These are phyloP conservation scores for Atethmia centrago DNA, from an alignment of 2,888 invertebrate genomes.

Conservation along the genomic window DNA sequence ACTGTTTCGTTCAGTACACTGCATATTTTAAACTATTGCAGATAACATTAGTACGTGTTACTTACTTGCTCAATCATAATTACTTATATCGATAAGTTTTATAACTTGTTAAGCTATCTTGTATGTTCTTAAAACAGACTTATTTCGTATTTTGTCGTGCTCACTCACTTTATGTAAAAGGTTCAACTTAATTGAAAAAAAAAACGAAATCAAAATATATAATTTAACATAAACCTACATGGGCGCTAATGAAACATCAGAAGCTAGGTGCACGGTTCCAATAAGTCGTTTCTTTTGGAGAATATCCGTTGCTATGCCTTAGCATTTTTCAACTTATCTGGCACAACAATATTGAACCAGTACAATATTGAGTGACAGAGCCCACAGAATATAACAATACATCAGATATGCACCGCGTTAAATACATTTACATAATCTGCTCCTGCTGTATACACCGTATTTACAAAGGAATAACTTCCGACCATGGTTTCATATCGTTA, in stretches of 20 bases:
- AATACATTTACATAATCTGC: constrained; percentile 42
- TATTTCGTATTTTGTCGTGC: background rate
- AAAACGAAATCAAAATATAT: background rate
- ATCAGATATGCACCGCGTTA: constrained; percentile 17
- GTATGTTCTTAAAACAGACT: background rate
- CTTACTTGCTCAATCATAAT: background rate
- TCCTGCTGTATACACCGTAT: constrained; percentile 28
- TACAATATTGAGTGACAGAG: background rate
- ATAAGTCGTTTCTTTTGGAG: background rate
- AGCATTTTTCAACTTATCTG: background rate
- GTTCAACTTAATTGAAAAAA: too few relatives aligned
- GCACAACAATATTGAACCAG: constrained; percentile 1
- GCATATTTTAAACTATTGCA: background rate
- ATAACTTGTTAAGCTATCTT: background rate
- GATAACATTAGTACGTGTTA: too few relatives aligned
- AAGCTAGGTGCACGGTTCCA: background rate
- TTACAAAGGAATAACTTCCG: constrained; percentile 30
- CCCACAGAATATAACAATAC: constrained; percentile 8
- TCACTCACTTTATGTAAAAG: background rate
- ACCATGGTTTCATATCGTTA: constrained; percentile 28
- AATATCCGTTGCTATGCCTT: background rate
- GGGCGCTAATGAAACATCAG: background rate
- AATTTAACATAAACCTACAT: background rate
- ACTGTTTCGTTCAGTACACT: background rate
- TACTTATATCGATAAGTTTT: background rate